phyloP scores from a whole-genome alignment of 2,888 invertebrate genomes.

The Hyles lineata region DNA sequence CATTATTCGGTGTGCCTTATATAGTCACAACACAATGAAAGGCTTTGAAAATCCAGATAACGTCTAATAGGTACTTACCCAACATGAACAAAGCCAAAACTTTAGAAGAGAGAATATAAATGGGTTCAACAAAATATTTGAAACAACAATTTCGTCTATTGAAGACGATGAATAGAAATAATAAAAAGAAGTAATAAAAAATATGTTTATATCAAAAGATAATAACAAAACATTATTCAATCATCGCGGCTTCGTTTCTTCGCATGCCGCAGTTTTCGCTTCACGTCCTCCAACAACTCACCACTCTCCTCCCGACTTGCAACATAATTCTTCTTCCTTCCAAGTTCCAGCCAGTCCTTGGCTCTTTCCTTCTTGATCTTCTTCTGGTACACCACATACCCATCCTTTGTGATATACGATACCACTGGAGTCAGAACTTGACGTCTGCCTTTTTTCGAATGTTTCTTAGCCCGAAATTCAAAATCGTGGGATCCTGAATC shows the following conservation, averaged over 20 bases:
- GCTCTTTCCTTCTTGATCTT: slow-evolving; percentile 71
- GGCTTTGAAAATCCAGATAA: too few relatives aligned
- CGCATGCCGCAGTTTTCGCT: not conserved
- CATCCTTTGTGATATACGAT: slow-evolving; percentile 74
- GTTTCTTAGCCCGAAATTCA: slow-evolving; percentile 36
- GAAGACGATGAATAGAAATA: not conserved
- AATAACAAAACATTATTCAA: not conserved
- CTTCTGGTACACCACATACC: slow-evolving; percentile 73
- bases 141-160: too few relatives aligned
- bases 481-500: slow-evolving; percentile 32
- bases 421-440: slow-evolving; percentile 73
- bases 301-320: slow-evolving; percentile 31
- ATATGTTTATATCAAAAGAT: not conserved
- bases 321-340: slow-evolving; percentile 38
- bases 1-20: too few relatives aligned
- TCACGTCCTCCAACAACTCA: slow-evolving; percentile 28
- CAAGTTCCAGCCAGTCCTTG: slow-evolving; percentile 67
- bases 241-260: slow-evolving; percentile 17
- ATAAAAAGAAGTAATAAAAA: not conserved
- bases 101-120: too few relatives aligned
- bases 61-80: too few relatives aligned
- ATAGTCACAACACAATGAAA: too few relatives aligned
- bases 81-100: too few relatives aligned
- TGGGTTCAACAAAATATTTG: too few relatives aligned
- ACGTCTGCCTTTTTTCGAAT: slow-evolving; percentile 41